Base-by-base conservation (phyloP, 2,797 vertebrate species). In the Kryptopterus vitreolus region DNA sequence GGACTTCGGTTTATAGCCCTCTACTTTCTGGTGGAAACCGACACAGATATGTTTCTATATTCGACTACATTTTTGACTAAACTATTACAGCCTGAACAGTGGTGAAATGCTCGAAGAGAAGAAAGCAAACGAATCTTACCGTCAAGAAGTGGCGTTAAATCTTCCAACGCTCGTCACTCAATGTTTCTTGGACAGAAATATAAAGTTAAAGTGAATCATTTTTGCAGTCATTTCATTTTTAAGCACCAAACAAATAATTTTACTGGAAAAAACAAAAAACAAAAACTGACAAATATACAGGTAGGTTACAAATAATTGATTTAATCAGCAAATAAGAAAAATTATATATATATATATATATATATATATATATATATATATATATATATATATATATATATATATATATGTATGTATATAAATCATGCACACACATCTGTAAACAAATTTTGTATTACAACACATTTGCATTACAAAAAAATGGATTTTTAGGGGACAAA, bases 221-320 rank as follows among this genome's bases (percentile, higher is more conserved):
- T 59, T 53, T 13, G 15, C 33, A 12, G 77, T 81, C 77, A 77
- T 77, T 71, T 76, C 9, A 52, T 38, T 38, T 61, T 1, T 46
- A 81, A 77, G 43, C 74, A 77, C 31, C 11, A 38, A 38, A n/a
- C n/a, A 61, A 72, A 24, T 29, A 73, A 43, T 10, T 43, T 43
- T 3, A 43, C 7, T 7, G 10, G 10, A 43, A 1, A 55, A 53
- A 2, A 15, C 43, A 10, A 35, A 65, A 77, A 77, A 20, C 38
- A 77, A 77, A 31, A 31, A n/a, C 48, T 53, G 52, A 78, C 76
- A 66, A 78, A 65, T 78, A 12, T 78, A 74, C 52, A 74, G 76
- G 70, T 65, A 74, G 76, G 70, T 65, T 82, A 82, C 76, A 82
- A 82, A 82, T 55, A 68, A 68, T 70, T 78, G 69, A 82, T 82